These are phyloP conservation scores for Phrynosoma blainvillii DNA, from an alignment of 2,113 vertebrate genomes.

Conservation along the genomic window DNA sequence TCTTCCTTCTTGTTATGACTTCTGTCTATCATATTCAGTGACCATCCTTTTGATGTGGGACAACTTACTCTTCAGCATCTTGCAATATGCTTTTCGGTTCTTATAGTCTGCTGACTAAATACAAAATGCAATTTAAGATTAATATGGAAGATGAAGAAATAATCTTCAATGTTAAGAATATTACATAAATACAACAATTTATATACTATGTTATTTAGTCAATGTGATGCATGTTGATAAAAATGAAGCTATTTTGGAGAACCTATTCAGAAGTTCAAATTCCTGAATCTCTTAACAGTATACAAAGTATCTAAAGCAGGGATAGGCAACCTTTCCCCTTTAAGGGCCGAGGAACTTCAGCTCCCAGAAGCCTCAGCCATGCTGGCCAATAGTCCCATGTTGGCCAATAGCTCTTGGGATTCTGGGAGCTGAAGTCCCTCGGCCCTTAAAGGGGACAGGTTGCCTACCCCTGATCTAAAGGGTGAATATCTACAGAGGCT, in stretches of 20 bases:
- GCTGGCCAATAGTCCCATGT: too few relatives aligned
- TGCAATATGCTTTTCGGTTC: slow-evolving; percentile 81
- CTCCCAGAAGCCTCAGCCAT: too few relatives aligned
- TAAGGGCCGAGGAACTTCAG: too few relatives aligned
- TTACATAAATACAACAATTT: background rate
- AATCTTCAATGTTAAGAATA: background rate
- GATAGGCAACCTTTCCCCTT: too few relatives aligned
- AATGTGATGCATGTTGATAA: background rate
- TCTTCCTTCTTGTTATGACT: slow-evolving; percentile 31
- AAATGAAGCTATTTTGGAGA: background rate
- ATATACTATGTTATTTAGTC: background rate
- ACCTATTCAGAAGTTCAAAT: background rate
- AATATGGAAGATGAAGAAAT: slow-evolving; percentile 9
- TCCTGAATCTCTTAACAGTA: background rate
- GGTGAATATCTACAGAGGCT: too few relatives aligned
- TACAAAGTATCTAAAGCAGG: too few relatives aligned
- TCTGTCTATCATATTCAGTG: slow-evolving; percentile 82
- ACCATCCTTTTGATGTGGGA: slow-evolving; percentile 89
- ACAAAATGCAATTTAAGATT: background rate
- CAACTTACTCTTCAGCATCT: slow-evolving; percentile 83
- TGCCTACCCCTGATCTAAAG: too few relatives aligned
- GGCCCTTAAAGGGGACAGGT: too few relatives aligned
- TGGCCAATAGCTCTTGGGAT: too few relatives aligned
- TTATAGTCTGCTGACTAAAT: slow-evolving; percentile 85
- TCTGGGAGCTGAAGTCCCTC: too few relatives aligned